Conservation (phyloP, 2,888 invertebrate species). For the Agrochola lota region DNA sequence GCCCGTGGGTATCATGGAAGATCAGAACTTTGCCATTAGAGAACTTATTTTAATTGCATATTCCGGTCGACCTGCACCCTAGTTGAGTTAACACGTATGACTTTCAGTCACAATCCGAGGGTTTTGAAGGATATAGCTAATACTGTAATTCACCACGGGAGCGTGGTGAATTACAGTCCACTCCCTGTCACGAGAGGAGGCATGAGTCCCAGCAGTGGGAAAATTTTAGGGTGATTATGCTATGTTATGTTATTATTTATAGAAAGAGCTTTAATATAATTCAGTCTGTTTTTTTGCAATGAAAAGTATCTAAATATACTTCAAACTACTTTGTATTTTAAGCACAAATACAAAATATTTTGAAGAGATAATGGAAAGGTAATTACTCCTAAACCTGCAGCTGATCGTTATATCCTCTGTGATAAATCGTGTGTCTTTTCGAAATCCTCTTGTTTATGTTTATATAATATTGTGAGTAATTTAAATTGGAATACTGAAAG, state of each 20-base stretch:
- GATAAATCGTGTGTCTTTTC: constrained; percentile 19
- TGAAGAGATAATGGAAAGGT: constrained; percentile 20
- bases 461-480: not conserved
- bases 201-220: too few species aligned
- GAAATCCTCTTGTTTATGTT: constrained; percentile 1
- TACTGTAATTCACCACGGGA: too few species aligned
- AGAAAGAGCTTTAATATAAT: not conserved
- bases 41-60: constrained; percentile 19
- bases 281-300: not conserved
- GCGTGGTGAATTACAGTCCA: too few species aligned
- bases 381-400: constrained; percentile 9
- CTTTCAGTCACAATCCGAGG: too few species aligned
- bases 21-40: constrained; percentile 27
- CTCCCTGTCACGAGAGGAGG: too few species aligned
- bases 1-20: not conserved
- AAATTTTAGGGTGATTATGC: too few species aligned
- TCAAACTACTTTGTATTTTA: too few species aligned
- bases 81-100: too few species aligned
- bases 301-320: not conserved
- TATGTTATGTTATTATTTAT: not conserved
- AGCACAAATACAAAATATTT: not conserved
- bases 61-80: not conserved
- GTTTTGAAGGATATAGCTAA: too few species aligned
- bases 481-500: constrained; percentile 6
- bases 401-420: constrained; percentile 6